A percentile compares a stretch with the other conserved stretches of the same genome.
Conservation (phyloP, 2,888 invertebrate genomes). For the Drosophila pullipes region DNA sequence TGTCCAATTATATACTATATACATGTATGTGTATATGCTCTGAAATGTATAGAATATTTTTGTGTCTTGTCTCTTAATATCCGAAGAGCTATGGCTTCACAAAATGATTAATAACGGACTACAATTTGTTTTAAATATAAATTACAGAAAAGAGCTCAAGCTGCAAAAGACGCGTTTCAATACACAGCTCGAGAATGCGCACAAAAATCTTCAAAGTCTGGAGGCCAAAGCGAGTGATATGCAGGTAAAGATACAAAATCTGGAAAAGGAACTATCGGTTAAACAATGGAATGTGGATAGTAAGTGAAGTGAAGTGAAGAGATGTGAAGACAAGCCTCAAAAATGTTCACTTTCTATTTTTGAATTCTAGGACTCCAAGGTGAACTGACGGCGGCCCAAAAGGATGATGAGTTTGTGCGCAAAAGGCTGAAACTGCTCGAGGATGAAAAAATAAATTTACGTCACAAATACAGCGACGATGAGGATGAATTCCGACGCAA, state of each 20-base stretch:
- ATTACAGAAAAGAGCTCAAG: conserved; percentile 83
- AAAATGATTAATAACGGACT: background rate
- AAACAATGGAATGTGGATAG: conserved; percentile 86
- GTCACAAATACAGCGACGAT: conserved; percentile 83
- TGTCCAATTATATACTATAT: conserved; percentile 43
- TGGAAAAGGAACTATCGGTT: conserved; percentile 83
- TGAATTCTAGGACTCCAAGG: conserved; percentile 82
- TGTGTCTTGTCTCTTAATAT: conserved; percentile 45
- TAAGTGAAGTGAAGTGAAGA: conserved; percentile 73
- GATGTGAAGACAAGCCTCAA: too few species aligned
- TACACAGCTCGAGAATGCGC: conserved; percentile 84
- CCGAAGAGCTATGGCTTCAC: conserved; percentile 14
- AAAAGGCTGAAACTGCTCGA: conserved; percentile 84
- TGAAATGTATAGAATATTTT: conserved; percentile 19
- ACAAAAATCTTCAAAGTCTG: conserved; percentile 81
- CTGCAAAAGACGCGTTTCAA: conserved; percentile 83
- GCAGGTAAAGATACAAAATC: conserved; percentile 83
- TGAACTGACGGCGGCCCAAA: conserved; percentile 84
- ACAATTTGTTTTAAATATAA: background rate
- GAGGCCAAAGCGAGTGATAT: conserved; percentile 83
- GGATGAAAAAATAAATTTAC: conserved; percentile 82
- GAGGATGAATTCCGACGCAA: conserved; percentile 84
- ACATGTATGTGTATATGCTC: background rate
- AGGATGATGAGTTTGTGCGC: conserved; percentile 85
- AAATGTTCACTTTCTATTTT: background rate